Conservation (phyloP, 2,113 vertebrate genomes). For the Passer domesticus region DNA sequence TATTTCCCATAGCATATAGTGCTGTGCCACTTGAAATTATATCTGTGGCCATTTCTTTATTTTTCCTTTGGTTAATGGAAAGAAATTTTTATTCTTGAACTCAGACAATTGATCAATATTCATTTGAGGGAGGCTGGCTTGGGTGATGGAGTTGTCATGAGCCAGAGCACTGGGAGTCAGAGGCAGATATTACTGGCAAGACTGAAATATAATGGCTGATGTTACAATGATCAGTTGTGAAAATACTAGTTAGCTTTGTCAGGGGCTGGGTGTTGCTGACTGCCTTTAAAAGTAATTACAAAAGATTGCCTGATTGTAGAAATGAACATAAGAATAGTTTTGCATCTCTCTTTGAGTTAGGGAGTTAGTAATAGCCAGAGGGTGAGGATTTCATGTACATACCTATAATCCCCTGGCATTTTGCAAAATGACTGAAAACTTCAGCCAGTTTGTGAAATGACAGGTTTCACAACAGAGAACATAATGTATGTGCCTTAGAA, state of each 20-base stretch:
- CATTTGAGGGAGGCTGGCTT: neutral
- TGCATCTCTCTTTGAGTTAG: neutral
- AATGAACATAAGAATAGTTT: neutral
- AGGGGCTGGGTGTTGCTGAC: neutral
- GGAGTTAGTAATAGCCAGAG: slow-evolving; percentile 22
- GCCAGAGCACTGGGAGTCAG: neutral
- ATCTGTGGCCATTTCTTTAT: neutral
- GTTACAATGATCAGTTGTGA: neutral
- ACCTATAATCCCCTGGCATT: slow-evolving; percentile 13
- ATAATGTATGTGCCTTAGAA: neutral
- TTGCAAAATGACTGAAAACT: slow-evolving; percentile 50
- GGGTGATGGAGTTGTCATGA: neutral
- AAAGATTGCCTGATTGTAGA: neutral
- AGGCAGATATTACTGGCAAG: neutral
- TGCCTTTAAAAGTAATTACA: neutral
- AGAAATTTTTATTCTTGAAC: neutral
- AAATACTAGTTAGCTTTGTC: neutral
- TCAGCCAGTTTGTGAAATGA: neutral
- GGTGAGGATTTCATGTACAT: slow-evolving; percentile 11
- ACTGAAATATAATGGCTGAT: neutral
- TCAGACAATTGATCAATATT: neutral
- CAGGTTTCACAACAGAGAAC: slow-evolving; percentile 12
- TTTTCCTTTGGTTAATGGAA: neutral
- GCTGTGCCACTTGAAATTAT: neutral
- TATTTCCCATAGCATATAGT: neutral